phyloP scores from a whole-genome alignment of 2,113 vertebrate species.

The Dendropsophus ebraccatus region DNA sequence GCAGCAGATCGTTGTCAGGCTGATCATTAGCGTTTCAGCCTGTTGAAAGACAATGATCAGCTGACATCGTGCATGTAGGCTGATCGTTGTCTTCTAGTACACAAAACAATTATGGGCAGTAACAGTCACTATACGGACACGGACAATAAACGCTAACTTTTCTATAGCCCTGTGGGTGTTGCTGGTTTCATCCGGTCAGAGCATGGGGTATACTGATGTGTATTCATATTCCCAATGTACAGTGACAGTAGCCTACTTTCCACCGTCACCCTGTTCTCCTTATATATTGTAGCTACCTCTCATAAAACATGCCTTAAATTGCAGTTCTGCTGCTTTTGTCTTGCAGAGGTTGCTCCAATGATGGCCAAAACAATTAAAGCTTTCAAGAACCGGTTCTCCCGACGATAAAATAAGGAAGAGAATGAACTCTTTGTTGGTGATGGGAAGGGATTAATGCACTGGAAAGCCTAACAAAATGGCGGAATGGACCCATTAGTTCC shows the following conservation, averaged over 20 bases:
- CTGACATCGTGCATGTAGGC: too few species aligned
- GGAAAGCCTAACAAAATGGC: conserved; percentile 38
- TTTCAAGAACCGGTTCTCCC: conserved; percentile 97
- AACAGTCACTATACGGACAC: too few species aligned
- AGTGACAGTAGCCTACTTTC: neutral
- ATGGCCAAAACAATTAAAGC: conserved; percentile 99
- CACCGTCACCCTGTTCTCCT: too few species aligned
- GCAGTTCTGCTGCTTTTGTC: neutral
- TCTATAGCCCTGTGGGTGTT: neutral
- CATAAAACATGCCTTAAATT: neutral
- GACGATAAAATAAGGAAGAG: conserved; percentile 80
- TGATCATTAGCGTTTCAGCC: too few species aligned
- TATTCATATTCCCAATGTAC: neutral
- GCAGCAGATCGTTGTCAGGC: too few species aligned
- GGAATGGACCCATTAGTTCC: conserved; percentile 25
- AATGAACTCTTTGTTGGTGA: conserved; percentile 58
- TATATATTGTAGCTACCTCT: neutral
- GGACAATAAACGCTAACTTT: neutral
- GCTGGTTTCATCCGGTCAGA: neutral
- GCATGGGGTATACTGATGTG: neutral
- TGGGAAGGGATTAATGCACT: conserved; percentile 54
- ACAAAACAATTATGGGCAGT: too few species aligned
- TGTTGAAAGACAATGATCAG: too few species aligned
- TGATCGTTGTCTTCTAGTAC: too few species aligned
- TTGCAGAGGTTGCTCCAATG: conserved; percentile 96